Conservation (phyloP, 30 jellyfish, hydroid and myxozoan genomes). For the Rhopilema esculentum region DNA sequence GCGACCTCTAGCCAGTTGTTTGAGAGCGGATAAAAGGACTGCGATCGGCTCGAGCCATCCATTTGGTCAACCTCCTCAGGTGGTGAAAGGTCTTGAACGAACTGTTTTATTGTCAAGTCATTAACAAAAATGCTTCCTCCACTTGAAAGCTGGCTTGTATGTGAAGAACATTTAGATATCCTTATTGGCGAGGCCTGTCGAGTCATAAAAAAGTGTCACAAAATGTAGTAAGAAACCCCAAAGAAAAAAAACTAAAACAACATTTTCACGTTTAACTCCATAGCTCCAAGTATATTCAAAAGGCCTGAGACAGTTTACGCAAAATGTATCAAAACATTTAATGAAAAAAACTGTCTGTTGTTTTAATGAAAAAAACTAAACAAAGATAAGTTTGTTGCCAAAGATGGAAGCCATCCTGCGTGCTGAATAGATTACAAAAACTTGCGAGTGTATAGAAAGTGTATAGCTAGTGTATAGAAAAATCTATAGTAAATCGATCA, state of each 20-base stretch:
- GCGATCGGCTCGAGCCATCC: constrained; percentile 45
- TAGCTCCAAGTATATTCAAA: too few species aligned
- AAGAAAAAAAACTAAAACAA: neutral
- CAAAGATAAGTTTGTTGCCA: too few species aligned
- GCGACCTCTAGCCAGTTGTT: constrained; percentile 96
- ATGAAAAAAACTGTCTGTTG: too few species aligned
- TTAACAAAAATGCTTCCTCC: constrained; percentile 91
- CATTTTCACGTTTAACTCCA: too few species aligned
- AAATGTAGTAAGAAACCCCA: neutral
- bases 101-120: constrained; percentile 75
- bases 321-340: too few species aligned
- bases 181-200: constrained; percentile 90
- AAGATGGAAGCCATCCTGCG: too few species aligned
- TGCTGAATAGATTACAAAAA: too few species aligned
- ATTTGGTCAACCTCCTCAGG: constrained; percentile 71
- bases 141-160: constrained; percentile 28
- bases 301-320: too few species aligned
- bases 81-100: constrained; percentile 73
- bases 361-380: too few species aligned
- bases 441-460: too few species aligned
- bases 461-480: too few species aligned
- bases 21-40: constrained; percentile 66
- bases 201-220: neutral
- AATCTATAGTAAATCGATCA: too few species aligned
- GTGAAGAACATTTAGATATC: constrained; percentile 82